Conservation (phyloP, 2,113 vertebrate species). For the Lamprotornis superbus region DNA sequence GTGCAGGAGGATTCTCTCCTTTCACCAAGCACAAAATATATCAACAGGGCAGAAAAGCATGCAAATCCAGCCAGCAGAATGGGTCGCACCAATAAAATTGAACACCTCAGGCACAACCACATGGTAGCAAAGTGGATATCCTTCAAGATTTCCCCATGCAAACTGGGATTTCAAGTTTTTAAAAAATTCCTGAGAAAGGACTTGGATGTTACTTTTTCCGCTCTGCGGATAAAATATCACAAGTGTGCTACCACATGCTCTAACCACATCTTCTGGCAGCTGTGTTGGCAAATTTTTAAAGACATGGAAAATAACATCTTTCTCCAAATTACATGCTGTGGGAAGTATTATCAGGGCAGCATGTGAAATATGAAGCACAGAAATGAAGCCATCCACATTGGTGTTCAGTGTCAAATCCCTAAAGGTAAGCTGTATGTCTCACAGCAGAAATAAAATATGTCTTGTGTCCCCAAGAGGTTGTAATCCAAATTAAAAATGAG, state of each 20-base stretch:
- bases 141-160: background rate
- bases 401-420: background rate
- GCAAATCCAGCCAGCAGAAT: background rate
- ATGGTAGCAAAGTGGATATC: background rate
- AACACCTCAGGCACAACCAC: background rate
- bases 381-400: background rate
- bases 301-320: background rate
- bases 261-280: background rate
- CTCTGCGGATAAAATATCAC: background rate
- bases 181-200: background rate
- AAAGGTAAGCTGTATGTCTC: background rate
- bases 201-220: background rate
- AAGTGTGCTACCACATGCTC: background rate
- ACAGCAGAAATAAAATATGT: background rate
- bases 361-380: background rate
- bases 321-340: background rate
- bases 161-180: background rate
- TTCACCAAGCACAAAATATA: background rate
- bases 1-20: accelerated
- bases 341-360: background rate
- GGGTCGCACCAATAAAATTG: background rate
- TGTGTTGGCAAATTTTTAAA: background rate
- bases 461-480: background rate
- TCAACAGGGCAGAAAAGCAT: background rate
- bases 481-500: background rate